Evolutionary conservation across 2,797 vertebrate species (phyloP), one percentile per base, ranked within the genome.

Genomic region (Pseudochaenichthys georgianus): DNA sequence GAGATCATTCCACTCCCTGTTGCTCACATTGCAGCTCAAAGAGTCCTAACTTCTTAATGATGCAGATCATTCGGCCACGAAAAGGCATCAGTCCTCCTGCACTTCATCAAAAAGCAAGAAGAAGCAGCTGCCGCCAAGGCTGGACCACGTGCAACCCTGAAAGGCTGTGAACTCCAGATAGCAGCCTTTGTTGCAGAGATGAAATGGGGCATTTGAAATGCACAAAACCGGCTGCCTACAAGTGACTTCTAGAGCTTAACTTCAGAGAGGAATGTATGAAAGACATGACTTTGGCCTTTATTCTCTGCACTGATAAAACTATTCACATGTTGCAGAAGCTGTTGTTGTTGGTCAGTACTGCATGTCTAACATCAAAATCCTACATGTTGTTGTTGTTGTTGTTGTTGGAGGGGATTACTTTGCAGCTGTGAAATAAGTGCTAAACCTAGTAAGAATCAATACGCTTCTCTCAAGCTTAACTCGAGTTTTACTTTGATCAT

Each of bases 81-180:
- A 45, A 79, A 68, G 62, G 21, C 79, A 73, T 41, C n/a, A 43
- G 73, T 70, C 73, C 64, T 79, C 61, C 70, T 73, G 71, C 52
- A 74, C 80, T 73, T 70, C 66, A 82, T 88, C 81, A 89, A 87
- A 89, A 80, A 70, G 54, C 43, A 64, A 75, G 52, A 73, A 81
- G 38, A 81, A 80, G 52, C 58, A 42, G 59, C 76, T 62, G 17
- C 64, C 79, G 38, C 47, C 61, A 71, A 73, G 69, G 73, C 55
- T 73, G 53, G 62, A 64, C 67, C 43, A 52, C 11, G 12, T 50
- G 68, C 13, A 7, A 54, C 61, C 23, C 68, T 70, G 45, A 43
- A 69, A 79, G 63, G 38, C 78, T 77, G 63, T 75, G 77, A 80
- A 80, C 65, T 75, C 45, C 21, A 78, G 64, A 86, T 61, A 50